phyloP scores from a whole-genome alignment of 2,113 vertebrate species.

The Trichomycterus rosablanca region DNA sequence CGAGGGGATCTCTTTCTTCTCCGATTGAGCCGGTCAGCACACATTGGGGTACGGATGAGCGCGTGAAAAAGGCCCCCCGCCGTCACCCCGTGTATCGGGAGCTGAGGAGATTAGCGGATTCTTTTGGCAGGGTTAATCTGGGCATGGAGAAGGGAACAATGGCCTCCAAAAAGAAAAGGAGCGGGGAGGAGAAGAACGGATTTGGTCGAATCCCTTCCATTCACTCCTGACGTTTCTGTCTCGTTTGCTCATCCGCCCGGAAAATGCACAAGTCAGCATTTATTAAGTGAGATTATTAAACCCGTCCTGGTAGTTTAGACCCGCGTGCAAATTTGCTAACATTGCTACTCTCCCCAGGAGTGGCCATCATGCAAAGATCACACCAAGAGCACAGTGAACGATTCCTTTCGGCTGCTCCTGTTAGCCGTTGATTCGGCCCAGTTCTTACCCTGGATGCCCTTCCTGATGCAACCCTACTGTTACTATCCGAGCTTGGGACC shows the following conservation, averaged over 20 bases:
- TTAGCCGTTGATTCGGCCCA: no score
- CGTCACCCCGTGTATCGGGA: constrained; percentile 61
- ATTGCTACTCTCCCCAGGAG: no score
- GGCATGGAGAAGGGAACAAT: constrained; percentile 64
- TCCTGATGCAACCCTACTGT: no score
- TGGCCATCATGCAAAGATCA: no score
- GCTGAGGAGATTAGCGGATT: constrained; percentile 66
- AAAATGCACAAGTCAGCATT: neutral
- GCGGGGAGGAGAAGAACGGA: constrained; percentile 32
- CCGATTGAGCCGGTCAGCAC: constrained; percentile 46
- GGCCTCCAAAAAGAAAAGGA: constrained; percentile 43
- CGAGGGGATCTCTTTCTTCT: constrained; percentile 47
- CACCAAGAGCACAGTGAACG: no score
- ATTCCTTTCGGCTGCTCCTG: no score
- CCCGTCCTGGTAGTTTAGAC: no score
- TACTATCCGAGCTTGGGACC: no score
- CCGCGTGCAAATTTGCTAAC: no score
- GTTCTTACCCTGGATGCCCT: no score
- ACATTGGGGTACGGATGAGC: constrained; percentile 63
- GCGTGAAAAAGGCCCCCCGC: constrained; percentile 65
- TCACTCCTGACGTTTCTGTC: constrained; percentile 24
- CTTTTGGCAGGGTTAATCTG: constrained; percentile 66
- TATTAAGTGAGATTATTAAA: no score
- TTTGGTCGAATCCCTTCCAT: constrained; percentile 56
- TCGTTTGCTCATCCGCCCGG: constrained; percentile 16